Evolutionary conservation across 2,113 vertebrate species (phyloP).

Genomic region (Tringa solitaria): DNA sequence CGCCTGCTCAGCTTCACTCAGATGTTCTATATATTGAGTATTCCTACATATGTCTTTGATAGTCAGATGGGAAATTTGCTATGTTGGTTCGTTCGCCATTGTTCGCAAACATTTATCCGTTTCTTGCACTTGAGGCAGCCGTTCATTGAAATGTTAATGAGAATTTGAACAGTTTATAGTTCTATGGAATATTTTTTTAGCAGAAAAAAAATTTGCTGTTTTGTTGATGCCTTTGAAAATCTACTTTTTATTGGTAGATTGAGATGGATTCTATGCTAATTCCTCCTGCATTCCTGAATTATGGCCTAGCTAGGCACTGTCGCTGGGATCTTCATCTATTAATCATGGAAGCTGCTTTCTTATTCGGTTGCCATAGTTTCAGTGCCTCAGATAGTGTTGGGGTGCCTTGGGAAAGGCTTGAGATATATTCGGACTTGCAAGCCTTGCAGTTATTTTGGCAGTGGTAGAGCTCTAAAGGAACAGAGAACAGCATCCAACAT

Average conservation of each 20-base stretch:
- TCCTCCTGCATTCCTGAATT: slow-evolving; percentile 73
- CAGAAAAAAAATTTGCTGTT: not conserved
- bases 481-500: slow-evolving; percentile 58
- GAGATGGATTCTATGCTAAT: slow-evolving; percentile 72
- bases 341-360: slow-evolving; percentile 98
- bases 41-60: not conserved
- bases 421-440: slow-evolving; percentile 76
- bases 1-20: slow-evolving; percentile 21
- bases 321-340: slow-evolving; percentile 96
- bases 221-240: slow-evolving; percentile 36
- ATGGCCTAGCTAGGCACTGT: slow-evolving; percentile 84
- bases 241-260: slow-evolving; percentile 59
- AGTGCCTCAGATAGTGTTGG: slow-evolving; percentile 91
- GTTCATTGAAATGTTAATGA: slow-evolving; percentile 34
- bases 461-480: slow-evolving; percentile 58
- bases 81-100: slow-evolving; percentile 3
- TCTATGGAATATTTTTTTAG: not conserved
- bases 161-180: slow-evolving; percentile 30
- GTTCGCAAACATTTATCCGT: slow-evolving; percentile 1
- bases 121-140: slow-evolving; percentile 2
- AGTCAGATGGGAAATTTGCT: not conserved
- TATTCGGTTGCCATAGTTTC: slow-evolving; percentile 99
- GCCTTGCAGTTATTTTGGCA: slow-evolving; percentile 78
- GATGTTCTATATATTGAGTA: not conserved
- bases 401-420: slow-evolving; percentile 88